phyloP scores from a whole-genome alignment of 2,113 vertebrate species.

The Drymodes brunneopygia region DNA sequence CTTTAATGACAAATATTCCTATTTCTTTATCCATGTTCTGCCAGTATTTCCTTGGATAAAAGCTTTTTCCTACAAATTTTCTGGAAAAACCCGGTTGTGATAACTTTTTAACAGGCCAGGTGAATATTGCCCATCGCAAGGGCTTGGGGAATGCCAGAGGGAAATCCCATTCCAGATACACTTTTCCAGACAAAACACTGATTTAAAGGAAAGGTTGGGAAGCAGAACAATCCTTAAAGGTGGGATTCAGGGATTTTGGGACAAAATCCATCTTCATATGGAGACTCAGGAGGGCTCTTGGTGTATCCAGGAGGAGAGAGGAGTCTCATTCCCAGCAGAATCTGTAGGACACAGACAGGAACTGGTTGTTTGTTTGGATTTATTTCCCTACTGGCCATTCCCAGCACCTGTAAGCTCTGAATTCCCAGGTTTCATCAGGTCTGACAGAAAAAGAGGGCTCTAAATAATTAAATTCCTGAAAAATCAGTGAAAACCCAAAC shows the following conservation, averaged over 20 bases:
- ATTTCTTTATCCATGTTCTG: background rate
- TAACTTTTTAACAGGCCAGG: background rate
- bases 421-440: background rate
- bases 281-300: background rate
- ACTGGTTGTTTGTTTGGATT: background rate
- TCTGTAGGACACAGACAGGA: background rate
- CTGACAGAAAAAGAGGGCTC: background rate
- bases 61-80: background rate
- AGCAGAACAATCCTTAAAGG: background rate
- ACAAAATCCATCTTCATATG: background rate
- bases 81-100: background rate
- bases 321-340: background rate
- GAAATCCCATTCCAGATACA: background rate
- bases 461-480: background rate
- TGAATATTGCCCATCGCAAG: accelerated
- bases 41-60: background rate
- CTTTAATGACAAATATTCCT: background rate
- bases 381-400: background rate
- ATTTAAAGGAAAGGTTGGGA: background rate
- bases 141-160: background rate
- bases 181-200: background rate
- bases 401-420: background rate
- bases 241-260: background rate
- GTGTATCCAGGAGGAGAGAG: background rate
- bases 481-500: background rate